Evolutionary conservation across 2,797 vertebrate genomes (phyloP), one percentile per base, ranked within the genome.

Genomic region (Hoplostethus atlanticus): DNA sequence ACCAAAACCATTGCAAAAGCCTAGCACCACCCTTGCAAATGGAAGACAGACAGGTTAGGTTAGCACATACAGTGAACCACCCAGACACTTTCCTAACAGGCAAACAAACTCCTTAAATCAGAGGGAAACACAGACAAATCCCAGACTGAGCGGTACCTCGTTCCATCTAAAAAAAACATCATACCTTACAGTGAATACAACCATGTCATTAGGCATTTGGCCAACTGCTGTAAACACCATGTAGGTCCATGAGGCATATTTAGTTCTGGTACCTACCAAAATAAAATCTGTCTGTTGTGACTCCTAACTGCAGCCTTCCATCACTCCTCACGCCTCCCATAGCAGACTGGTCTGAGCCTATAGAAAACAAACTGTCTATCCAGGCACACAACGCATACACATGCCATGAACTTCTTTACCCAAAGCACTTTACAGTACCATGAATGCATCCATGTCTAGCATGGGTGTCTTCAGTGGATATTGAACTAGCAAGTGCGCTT

Each of bases 291-390:
- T 38, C 46, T 63, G 51, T 6, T 52, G n/a, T 16, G 31, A 65
- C 55, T 38, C 58, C 17, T 65, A 13, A 55, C 30, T 28, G 56
- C 55, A 65, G 52, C 72, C 75, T 88, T 88, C 68, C 75, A 76
- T 21, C 77, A 85, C 81, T 89, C 76, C 64, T 80, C 63, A 68
- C 1, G 28, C 38, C 59, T 65, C 28, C 70, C 51, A 40, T 12
- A 17, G 13, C 34, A 59, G 44, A 42, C 46, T 42, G 65, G 42
- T 60, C 28, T 60, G 25, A 12, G 3, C 17, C 6, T 31, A 31
- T 31, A 15, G 25, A 48, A 21, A 34, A 64, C 60, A 67, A 2
- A 11, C 30, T 11, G 17, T 54, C 25, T 25, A 15, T 48, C 52
- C 12, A 36, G 7, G 53, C 17, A 47, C 48, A 75, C 40, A 56